Percentiles rank a stretch among this genome's conserved stretches.
Conservation (phyloP, 2,888 invertebrate genomes). For the Thymelicus acteon region DNA sequence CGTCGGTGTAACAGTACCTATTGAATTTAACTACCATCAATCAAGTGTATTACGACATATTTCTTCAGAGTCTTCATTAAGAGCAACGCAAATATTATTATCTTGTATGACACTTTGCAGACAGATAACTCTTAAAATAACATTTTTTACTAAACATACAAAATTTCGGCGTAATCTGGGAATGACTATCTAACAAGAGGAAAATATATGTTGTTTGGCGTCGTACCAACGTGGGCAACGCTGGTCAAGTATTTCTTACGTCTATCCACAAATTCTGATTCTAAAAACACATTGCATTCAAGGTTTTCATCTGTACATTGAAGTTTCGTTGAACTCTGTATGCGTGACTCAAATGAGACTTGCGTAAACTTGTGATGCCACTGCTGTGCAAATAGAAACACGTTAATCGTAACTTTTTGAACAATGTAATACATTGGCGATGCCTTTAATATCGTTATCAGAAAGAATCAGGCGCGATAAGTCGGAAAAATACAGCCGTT, state of each 20-base stretch:
- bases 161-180: constrained; percentile 23
- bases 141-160: constrained; percentile 17
- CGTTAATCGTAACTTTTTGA: constrained; percentile 2
- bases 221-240: constrained; percentile 22
- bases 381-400: neutral
- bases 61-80: constrained; percentile 9
- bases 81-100: constrained; percentile 25
- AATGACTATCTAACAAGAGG: neutral
- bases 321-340: constrained; percentile 25
- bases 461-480: constrained; percentile 50
- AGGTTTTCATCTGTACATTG: constrained; percentile 3
- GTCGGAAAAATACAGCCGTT: constrained; percentile 61
- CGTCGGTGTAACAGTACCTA: neutral
- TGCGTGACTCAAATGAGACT: constrained; percentile 18
- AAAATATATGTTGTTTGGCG: constrained; percentile 20
- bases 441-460: constrained; percentile 8
- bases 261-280: neutral
- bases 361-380: constrained; percentile 21
- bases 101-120: constrained; percentile 26
- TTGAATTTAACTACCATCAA: neutral
- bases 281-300: constrained; percentile 1
- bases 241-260: constrained; percentile 2
- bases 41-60: neutral
- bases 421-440: constrained; percentile 7
- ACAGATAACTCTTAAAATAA: constrained; percentile 26